Conservation (phyloP, 2,797 vertebrate species). For the Cichlasoma orientale region DNA sequence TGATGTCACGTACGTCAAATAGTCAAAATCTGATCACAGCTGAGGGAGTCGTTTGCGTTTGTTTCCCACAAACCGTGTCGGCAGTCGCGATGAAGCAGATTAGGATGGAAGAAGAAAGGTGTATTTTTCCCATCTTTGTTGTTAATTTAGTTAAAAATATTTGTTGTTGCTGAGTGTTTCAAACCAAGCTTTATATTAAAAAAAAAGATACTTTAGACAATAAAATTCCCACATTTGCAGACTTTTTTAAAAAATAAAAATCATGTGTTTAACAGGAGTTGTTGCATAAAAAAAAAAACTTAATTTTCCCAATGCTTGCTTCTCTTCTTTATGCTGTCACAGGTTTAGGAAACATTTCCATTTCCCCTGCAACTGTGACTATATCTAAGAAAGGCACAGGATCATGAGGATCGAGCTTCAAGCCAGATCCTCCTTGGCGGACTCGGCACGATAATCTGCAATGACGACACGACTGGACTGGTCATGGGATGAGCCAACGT, state of each 20-base stretch:
- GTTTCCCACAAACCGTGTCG: neutral
- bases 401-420: slow-evolving; percentile 58
- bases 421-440: slow-evolving; percentile 80
- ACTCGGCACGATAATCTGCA: slow-evolving; percentile 87
- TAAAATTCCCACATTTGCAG: neutral
- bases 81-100: neutral
- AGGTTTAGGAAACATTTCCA: slow-evolving; percentile 68
- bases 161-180: neutral
- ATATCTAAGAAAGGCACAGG: slow-evolving; percentile 67
- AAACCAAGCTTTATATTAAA: neutral
- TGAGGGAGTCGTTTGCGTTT: neutral
- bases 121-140: neutral
- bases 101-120: neutral
- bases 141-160: neutral
- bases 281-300: slow-evolving; percentile 4
- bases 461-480: slow-evolving; percentile 94
- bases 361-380: slow-evolving; percentile 77
- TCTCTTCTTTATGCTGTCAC: slow-evolving; percentile 50
- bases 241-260: neutral
- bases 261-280: neutral
- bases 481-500: slow-evolving; percentile 87
- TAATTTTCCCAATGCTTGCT: slow-evolving; percentile 5
- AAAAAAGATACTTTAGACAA: neutral
- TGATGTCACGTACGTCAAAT: neutral
- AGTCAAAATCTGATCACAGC: slow-evolving; percentile 1